Evolutionary conservation across 2,797 vertebrate species (phyloP), one percentile per base, ranked within the genome.

Genomic region (Diplodus puntazzo): DNA sequence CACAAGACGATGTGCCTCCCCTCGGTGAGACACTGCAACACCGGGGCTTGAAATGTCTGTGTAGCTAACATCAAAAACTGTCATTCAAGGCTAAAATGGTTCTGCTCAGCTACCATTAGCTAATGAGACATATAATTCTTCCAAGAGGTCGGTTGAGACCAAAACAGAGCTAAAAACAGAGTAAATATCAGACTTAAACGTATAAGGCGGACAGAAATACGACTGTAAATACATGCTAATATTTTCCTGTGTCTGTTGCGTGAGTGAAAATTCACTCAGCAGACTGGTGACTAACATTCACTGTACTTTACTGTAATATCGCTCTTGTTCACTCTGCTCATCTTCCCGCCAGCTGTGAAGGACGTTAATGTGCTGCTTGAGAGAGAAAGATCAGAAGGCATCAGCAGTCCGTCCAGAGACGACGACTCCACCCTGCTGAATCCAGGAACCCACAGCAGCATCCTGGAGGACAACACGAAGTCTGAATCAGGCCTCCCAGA

Each of bases 311-410:
- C 54, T 48, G 16, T 48, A 58, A 39, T 46, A 45, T 43, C n/a
- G 45, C 11, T 13, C 46, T 17, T 12, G 42, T 30, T 16, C 20
- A 2, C 27, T 55, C 43, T 60, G n/a, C 5, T 42, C 0, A 6
- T 67, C 12, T 64, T 54, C 11, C 27, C 23, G 62, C 25, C 77
- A 93, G 92, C 52, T 78, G 73, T 92, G 79, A 98, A 97, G 88
- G 96, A 97, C 75, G 95, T 97, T 73, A 97, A 97, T 69, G 95
- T 97, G 92, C 94, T 96, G 87, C 95, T 97, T 77, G 95, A 97
- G 86, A 95, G 95, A 66, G 95, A 97, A 81, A 94, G 95, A 81
- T 93, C 97, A 66, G 96, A 97, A 81, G 93, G 92, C 50, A 92
- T 92, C 88, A 96, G 95, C 92, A 97, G 93, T 82, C 94, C 96